Base-by-base conservation (phyloP, 1,140 invertebrate species). In the Palaemon carinicauda region DNA sequence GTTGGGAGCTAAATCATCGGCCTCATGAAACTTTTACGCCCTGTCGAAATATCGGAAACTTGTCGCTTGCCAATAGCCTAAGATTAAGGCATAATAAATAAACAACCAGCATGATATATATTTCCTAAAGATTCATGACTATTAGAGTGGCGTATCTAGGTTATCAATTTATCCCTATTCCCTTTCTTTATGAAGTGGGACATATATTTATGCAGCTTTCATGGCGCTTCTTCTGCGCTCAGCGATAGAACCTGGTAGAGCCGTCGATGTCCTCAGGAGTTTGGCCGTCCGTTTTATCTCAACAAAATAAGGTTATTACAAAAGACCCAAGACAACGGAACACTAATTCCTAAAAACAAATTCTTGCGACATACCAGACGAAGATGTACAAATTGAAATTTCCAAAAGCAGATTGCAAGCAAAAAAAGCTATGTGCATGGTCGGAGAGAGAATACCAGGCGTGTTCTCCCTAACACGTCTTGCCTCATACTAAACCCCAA, bases 1-100 rank as follows among this genome's bases (percentile, higher is more conserved):
- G 83, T 86, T 80, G 50, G 51, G 77, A 65, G 52, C 77, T 86
- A 86, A 86, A 86, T 86, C 77, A 86, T 71, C 60, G 27, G 3
- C 51, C 74, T 74, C 83, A 86, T 86, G 83, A 86, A 86, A 86
- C 51, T 80, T 86, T 80, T 27, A 86, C 19, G 65, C 41, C 41
- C 1, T 41, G 41, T 41, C 41, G 41, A 17, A 69, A 41, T 41
- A 41, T 41, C 41, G 41, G 41, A 41, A 41, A 41, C 41, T 41
- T 41, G 41, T 41, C 41, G 41, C 41, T 41, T 41, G 41, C 41
- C 41, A 41, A 41, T 41, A 12, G 41, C 41, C 41, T 3, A 41
- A 41, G 41, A 41, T 41, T 41, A 41, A 41, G 41, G 41, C 41
- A 41, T 41, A 0, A 41, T 41, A 41, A 41, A 41, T 41, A 41